These are phyloP conservation scores for Coracias cyanogaster DNA, from an alignment of 2,797 vertebrate species.

Conservation along the genomic window DNA sequence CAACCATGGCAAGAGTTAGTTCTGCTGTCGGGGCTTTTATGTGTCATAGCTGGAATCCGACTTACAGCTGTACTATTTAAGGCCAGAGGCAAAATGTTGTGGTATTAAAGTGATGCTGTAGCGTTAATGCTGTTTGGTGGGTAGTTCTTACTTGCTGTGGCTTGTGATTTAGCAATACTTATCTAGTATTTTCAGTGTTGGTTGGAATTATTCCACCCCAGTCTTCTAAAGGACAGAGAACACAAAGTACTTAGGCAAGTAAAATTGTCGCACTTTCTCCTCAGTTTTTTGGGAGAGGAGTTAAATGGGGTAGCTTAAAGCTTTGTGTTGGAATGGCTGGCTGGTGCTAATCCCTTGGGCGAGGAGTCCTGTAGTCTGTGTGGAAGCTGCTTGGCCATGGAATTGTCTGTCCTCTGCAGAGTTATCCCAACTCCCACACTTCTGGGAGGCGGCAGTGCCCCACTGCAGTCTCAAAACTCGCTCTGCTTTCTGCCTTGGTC, in stretches of 20 bases:
- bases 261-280: not conserved
- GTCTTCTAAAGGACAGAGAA: not conserved
- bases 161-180: not conserved
- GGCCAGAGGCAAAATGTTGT: not conserved
- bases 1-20: not conserved
- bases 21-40: not conserved
- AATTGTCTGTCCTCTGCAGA: not conserved
- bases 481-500: no score
- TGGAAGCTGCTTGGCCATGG: not conserved
- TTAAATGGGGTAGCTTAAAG: not conserved
- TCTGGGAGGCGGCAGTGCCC: no score
- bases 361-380: rapidly evolving
- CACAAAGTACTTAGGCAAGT: not conserved
- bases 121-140: not conserved
- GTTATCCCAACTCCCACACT: no score
- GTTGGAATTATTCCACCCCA: not conserved
- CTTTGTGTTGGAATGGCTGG: not conserved
- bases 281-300: not conserved
- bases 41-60: not conserved
- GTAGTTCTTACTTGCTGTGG: not conserved
- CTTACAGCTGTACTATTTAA: not conserved
- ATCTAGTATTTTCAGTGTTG: not conserved
- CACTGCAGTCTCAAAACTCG: no score
- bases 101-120: not conserved
- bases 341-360: not conserved